Base-by-base conservation (phyloP, 2,888 invertebrate genomes). In the Cephus rjabovi region DNA sequence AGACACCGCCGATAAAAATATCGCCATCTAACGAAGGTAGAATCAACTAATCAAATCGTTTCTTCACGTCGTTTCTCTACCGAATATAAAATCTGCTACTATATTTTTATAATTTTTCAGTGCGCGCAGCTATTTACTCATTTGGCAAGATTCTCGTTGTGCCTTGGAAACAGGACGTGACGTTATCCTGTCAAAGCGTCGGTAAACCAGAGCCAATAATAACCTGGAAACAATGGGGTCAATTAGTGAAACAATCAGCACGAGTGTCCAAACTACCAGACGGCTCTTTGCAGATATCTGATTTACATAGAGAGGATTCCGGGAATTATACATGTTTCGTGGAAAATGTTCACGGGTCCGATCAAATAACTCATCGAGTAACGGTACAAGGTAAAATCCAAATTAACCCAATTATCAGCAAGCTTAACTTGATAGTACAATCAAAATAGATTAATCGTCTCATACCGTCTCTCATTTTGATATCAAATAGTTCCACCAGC, bases 291-390 rank as follows among this genome's bases (percentile, higher is more conserved):
- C 94, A 95, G 75, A 95, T 97, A 81, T 94, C 95, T 90, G 96
- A 95, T 68, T 93, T 96, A 6, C 96, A 97, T 89, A 95, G 95
- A 83, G 94, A 95, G 34, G 98, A 98, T 91, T 96, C 96, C 84
- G 97, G 97, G 23, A 98, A 98, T 92, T 98, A 98, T 91, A 97
- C 97, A 0, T 98, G 98, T 89, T 93, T 94, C 68, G 97, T 97
- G 0, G 96, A 97, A 88, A 98, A 98, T 90, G 93, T 94, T 12
- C 95, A 96, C 92, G 97, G 97, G 3, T 94, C 94, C 77, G 97
- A 97, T 91, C 96, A 96, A 86, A 96, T 97, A 80, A 94, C 95
- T 0, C 97, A 97, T 91, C 94, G 94, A 79, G 93, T 96, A 34
- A 95, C 92, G 79, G 93, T 93, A 68, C 92, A 92, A 92, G 93